Percentiles rank a stretch among this genome's conserved stretches.
Conservation (phyloP, 2,888 invertebrate genomes). For the Oligia strigilis region DNA sequence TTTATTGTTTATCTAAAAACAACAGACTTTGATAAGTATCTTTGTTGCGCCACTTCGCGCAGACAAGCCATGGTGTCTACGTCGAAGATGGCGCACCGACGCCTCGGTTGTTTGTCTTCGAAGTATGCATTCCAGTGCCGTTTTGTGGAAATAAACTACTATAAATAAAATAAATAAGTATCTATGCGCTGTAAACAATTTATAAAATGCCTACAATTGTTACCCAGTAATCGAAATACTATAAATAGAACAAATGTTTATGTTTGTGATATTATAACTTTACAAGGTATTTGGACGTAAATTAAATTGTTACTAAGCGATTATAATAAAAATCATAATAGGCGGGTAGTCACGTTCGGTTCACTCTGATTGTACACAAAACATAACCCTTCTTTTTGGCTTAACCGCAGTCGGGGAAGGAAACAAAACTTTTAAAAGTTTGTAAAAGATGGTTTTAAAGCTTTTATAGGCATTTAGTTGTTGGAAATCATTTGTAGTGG, state of each 20-base stretch:
- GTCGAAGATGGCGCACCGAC: no score
- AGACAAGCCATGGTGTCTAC: no score
- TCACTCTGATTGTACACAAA: background rate
- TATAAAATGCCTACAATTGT: slow-evolving; percentile 4
- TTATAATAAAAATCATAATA: background rate
- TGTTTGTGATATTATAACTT: background rate
- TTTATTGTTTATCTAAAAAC: background rate
- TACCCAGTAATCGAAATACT: slow-evolving; percentile 1
- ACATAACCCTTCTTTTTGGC: background rate
- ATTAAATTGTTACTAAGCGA: slow-evolving; percentile 9
- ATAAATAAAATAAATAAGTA: no score
- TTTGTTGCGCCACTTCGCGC: no score
- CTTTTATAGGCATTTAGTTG: background rate
- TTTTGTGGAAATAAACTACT: no score
- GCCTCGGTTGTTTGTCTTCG: no score
- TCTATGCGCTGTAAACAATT: background rate
- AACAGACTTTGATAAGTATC: background rate
- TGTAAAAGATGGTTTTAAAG: background rate
- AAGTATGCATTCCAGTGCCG: no score
- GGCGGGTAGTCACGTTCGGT: background rate
- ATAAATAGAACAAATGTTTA: slow-evolving; percentile 19
- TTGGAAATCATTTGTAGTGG: background rate
- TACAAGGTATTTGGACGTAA: slow-evolving; percentile 12
- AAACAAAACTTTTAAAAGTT: background rate
- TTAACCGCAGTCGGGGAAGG: background rate